Evolutionary conservation across 2,797 vertebrate genomes (phyloP), one percentile per base, ranked within the genome.

Genomic region (Thalassophryne amazonica): DNA sequence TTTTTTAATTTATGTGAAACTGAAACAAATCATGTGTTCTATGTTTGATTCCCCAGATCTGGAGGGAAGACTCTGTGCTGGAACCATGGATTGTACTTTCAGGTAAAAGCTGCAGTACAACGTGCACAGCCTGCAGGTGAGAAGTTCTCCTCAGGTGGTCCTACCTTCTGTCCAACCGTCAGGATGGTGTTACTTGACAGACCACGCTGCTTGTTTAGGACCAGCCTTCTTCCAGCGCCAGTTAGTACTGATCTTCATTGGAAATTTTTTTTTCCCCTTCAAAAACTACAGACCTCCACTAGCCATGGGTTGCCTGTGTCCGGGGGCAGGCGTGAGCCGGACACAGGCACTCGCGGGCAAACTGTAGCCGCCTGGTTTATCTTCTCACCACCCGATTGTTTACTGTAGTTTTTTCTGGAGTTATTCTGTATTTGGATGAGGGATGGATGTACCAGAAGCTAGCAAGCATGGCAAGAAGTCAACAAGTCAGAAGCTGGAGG

Each of bases 371-470:
- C 35, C 41, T 51, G 75, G 63, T 60, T 70, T 65, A 21, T 46
- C 60, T 20, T 73, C 3, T 18, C 20, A 18, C 7, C 20, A 16
- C 2, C 43, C 31, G 1, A 42, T 45, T 23, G 4, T 48, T 73
- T 59, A 61, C 56, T 10, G 40, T 48, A 45, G 42, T 62, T 71
- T 62, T 75, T 47, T 68, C 41, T 83, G 93, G 90, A 89, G 13
- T 86, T 90, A 76, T 66, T 73, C 47, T 60, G 80, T 69, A 37
- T 61, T 31, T 80, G 73, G 78, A 83, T 73, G 84, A 86, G 88
- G 89, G 84, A 99, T 99, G 97, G 96, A 99, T 93, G 92, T 93
- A 93, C 91, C 93, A 61, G 96, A 98, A 80, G 91, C 90, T 85
- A 92, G 77, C 88, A 98, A 91, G 82, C 95, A 97, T 94, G 94